These are phyloP conservation scores for Andrena minutula DNA, from an alignment of 2,888 invertebrate genomes.

Conservation along the genomic window DNA sequence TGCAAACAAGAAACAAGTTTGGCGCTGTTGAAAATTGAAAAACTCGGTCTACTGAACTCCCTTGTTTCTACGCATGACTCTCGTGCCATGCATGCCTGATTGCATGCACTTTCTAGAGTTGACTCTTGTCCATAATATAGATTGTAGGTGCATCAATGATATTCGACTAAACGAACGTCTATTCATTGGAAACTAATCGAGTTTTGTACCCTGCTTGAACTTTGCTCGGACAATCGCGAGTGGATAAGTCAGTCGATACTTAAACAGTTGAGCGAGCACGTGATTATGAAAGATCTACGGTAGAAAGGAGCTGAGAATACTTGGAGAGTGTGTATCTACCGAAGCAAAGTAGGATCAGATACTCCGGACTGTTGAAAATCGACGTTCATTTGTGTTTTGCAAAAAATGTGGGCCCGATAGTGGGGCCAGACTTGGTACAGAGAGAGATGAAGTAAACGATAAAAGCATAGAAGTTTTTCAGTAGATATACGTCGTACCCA, in stretches of 20 bases:
- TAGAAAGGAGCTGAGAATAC: neutral
- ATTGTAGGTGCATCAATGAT: neutral
- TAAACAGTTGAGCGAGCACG: neutral
- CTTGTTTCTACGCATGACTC: neutral
- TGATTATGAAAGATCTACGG: neutral
- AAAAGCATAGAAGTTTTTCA: neutral
- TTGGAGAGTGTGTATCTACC: neutral
- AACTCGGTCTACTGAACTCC: neutral
- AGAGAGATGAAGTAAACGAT: neutral
- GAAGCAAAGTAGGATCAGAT: no score
- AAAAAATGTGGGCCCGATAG: no score
- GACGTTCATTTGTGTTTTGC: no score
- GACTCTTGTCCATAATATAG: no score
- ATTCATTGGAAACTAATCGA: neutral
- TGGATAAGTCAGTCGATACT: neutral
- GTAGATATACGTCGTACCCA: neutral
- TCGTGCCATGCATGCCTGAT: neutral
- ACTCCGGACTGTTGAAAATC: no score
- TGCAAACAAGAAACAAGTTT: neutral
- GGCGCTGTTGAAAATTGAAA: neutral
- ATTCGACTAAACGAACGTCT: neutral
- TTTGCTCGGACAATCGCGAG: neutral
- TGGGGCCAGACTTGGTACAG: neutral
- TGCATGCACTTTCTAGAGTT: neutral
- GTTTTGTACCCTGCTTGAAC: constrained; percentile 16